Percentiles rank a stretch among this genome's conserved stretches.
Conservation (phyloP, 2,113 vertebrate genomes). For the Phyllopteryx taeniolatus region DNA sequence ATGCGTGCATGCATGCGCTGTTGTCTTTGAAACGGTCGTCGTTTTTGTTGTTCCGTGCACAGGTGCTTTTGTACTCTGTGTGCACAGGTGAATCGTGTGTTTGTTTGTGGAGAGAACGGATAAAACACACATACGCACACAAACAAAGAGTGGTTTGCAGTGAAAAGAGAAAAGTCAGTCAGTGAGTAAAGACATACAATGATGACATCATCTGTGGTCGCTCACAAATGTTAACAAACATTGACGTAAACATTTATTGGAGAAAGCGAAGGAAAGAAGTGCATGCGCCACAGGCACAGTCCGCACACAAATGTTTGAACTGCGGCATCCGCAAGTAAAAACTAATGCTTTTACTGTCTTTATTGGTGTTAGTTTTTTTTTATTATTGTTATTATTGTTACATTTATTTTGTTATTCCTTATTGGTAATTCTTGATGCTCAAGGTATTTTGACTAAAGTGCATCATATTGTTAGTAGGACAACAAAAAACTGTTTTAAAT, state of each 20-base stretch:
- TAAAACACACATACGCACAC: not conserved
- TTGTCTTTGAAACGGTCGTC: constrained; percentile 70
- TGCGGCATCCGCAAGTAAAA: not conserved
- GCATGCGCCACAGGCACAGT: not conserved
- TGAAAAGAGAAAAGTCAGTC: constrained; percentile 20
- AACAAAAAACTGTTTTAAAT: too few species aligned
- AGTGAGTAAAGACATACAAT: not conserved
- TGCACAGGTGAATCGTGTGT: constrained; percentile 46
- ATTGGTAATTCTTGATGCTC: too few species aligned
- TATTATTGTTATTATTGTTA: too few species aligned
- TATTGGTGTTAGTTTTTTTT: too few species aligned
- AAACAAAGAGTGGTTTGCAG: constrained; percentile 2
- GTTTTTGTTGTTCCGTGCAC: constrained; percentile 50
- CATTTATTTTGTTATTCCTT: too few species aligned
- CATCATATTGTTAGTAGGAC: too few species aligned
- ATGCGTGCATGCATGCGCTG: constrained; percentile 15
- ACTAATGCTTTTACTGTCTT: too few species aligned
- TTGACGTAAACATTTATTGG: not conserved
- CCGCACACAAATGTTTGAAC: not conserved
- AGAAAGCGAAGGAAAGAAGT: not conserved
- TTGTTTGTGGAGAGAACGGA: constrained; percentile 9
- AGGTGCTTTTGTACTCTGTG: constrained; percentile 56
- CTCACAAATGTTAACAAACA: constrained; percentile 8
- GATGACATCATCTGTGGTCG: not conserved
- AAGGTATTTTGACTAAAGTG: too few species aligned